These are phyloP conservation scores for Gnatocerus cornutus DNA, from an alignment of 2,888 invertebrate species.

Conservation along the genomic window DNA sequence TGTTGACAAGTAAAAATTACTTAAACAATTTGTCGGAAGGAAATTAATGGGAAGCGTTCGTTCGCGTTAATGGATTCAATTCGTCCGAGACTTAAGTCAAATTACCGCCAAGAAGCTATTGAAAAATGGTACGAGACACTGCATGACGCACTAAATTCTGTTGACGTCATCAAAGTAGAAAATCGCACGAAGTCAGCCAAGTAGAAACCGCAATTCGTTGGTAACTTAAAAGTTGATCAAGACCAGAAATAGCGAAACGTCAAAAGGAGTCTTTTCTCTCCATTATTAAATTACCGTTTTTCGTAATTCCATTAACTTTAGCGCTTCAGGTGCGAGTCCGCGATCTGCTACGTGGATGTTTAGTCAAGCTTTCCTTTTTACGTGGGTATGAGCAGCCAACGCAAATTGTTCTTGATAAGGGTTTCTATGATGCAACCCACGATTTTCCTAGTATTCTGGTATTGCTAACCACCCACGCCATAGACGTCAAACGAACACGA, in stretches of 20 bases:
- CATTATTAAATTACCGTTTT: conserved; percentile 13
- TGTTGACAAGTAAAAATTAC: too few species aligned
- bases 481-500: background rate
- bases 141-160: background rate
- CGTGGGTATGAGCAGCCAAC: conserved; percentile 14
- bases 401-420: conserved; percentile 23
- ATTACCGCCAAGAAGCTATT: conserved; percentile 7
- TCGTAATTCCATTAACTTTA: conserved; percentile 11
- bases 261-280: conserved; percentile 7
- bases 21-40: background rate
- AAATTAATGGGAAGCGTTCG: conserved; percentile 3
- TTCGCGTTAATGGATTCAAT: background rate
- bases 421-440: conserved; percentile 17
- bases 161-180: conserved; percentile 5
- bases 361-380: conserved; percentile 16
- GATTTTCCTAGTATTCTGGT: background rate
- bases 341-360: conserved; percentile 22
- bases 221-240: background rate
- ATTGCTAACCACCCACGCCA: conserved; percentile 5
- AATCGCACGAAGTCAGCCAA: background rate
- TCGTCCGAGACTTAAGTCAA: conserved; percentile 11
- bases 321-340: background rate
- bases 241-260: conserved; percentile 1
- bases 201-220: conserved; percentile 11
- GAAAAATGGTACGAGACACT: conserved; percentile 4